Base-by-base conservation (phyloP, 1,140 invertebrate species). In the Radopholus similis region DNA sequence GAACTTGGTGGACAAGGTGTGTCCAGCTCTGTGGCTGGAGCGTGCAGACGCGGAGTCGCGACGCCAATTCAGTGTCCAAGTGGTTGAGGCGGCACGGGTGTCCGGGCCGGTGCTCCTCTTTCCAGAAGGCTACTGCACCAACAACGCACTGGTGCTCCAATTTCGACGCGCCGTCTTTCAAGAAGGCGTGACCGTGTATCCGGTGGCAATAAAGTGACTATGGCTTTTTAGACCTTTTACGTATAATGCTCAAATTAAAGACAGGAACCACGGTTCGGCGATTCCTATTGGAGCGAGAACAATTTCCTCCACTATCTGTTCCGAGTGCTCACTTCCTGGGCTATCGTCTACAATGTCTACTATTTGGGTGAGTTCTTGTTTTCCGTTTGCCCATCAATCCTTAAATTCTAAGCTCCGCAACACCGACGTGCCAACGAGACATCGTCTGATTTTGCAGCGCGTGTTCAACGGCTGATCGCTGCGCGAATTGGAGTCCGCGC, bases 61-160 rank as follows among this genome's bases (percentile, higher is more conserved):
- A 28, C 42, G 44, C 15, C 32, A 63, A 26, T 75, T 75, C 49
- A 73, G 37, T 21, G 15, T 58, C 30, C 44, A 64, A 32, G 71
- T 75, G 15, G 30, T 75, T 30, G 59, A 73, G 32, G 73, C 30
- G 28, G 73, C 62, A 49, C 8, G 77, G 75, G 40, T 28, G 15
- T 28, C 70, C 15, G 71, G 70, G 13, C 74, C 75, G 21, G 67
- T 76, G 26, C 34, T 76, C 4, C 53, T 76, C 2, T 76, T 76
- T 37, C 74, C 74, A 2, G 74, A 76, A 51, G 74, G 74, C 4
- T 77, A 74, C 42, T 76, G 74, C 57, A 75, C 75, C 60, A 76
- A 76, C 44, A 76, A 76, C 55, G 66, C 71, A n/a, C 26, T 54
- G 42, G 73, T 74, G 11, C 32, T 74, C n/a, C 66, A 71, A 35